Evolutionary conservation across 2,797 vertebrate species (phyloP), one percentile per base, ranked within the genome.

Genomic region (Anisognathus igniventris): DNA sequence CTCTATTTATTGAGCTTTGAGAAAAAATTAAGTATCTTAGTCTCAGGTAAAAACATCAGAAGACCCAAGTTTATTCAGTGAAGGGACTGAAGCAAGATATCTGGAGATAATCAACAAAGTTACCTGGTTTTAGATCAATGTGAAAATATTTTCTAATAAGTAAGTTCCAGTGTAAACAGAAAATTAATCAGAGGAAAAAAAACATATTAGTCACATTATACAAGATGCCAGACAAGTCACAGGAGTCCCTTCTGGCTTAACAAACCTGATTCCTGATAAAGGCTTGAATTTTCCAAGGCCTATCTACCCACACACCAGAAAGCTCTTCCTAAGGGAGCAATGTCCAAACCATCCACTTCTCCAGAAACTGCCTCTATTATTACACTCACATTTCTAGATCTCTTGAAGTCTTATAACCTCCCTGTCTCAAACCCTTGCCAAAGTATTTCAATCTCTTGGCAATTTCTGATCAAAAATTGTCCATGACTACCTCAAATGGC

Each of bases 401-500:
- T 65, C 39, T 25, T 33, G 0, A 92, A 84, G 27, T 19, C 65
- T 88, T 39, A 14, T 0, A 74, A 71, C 27, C 44, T 61, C 56
- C 37, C 31, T 40, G 13, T 23, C 61, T 60, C 53, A 73, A 57
- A 67, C 9, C 5, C 57, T 1, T 42, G 30, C 33, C 33, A 6
- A 56, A 54, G 9, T 1, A 17, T 76, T 60, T 56, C 40, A 30
- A 37, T 31, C 27, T 42, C 45, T 82, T 37, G 3, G 22, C 28
- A 67, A 47, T 12, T 88, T 67, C 48, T 84, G 37, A 37, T 40
- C 51, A 50, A 65, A 67, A 83, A 33, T 0, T 31, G 20, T 27
- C 39, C 4, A 1, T 3, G 27, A 31, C 4, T 2, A 39, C 47
- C 35, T 74, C 28, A 37, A 88, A 47, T 0, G 0, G 50, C 39